Base-by-base conservation (phyloP, 1,140 invertebrate species). In the Mylabris phalerata region DNA sequence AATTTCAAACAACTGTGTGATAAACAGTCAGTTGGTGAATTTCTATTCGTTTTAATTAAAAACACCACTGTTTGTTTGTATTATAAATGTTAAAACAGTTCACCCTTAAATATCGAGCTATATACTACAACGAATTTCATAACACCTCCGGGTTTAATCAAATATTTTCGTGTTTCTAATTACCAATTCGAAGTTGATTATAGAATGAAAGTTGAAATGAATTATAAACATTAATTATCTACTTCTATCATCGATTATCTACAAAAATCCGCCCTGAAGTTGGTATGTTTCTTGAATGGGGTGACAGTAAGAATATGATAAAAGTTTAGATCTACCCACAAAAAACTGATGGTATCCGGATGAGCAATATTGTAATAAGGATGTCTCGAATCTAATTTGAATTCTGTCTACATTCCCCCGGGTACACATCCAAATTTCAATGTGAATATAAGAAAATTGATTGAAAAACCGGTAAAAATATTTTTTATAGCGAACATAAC, bases 311-410 rank as follows among this genome's bases (percentile, higher is more conserved):
- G 19, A 2, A 19, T 19, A 19, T 19, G 19, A 19, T 19, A 19
- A 19, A 19, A 19, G 19, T 19, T 19, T 19, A 19, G 19, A 19
- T 19, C 19, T 19, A 19, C 19, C 19, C 19, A 19, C 19, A 32
- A 32, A 32, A 32, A 32, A 32, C 32, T 32, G 32, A 32, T 32
- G 32, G 32, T 52, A 41, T 19, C 25, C 26, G 11, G 11, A 10
- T 44, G 42, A 25, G 25, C 44, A 54, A 54, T 54, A 44, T 45
- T 46, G 32, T 45, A 54, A 52, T 52, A 27, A 52, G 19, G 41
- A 43, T 25, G 50, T 9, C 50, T 52, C 50, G 42, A 54, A 54
- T 45, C 41, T 54, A 32, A 46, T 54, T 54, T 54, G 51, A 54
- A 54, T 54, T 54, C 48, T 52, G 27, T 38, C 51, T 27, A 54